Conservation (phyloP, 2,113 vertebrate species). For the Mormyrus iriodes region DNA sequence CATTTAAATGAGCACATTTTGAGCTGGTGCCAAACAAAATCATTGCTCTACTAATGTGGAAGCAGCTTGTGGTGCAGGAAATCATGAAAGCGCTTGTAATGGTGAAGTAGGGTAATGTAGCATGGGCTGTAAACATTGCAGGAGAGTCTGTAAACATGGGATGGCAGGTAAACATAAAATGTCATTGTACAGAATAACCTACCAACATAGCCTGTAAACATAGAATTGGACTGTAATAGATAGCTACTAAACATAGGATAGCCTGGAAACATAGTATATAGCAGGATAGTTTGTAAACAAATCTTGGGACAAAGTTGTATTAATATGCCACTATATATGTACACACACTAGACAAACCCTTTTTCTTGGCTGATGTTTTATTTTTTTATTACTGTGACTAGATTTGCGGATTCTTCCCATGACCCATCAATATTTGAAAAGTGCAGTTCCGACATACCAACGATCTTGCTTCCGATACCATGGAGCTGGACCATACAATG, state of each 20-base stretch:
- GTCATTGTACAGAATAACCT: background rate
- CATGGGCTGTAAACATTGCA: background rate
- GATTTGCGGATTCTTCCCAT: background rate
- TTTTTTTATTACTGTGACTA: background rate
- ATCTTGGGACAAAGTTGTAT: background rate
- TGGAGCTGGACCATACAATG: background rate
- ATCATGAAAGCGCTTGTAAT: background rate
- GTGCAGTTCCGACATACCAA: background rate
- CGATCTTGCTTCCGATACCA: background rate
- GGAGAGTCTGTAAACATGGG: background rate
- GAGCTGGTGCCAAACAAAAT: background rate
- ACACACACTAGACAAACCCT: background rate
- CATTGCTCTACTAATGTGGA: background rate
- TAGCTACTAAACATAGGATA: background rate
- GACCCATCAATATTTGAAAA: background rate
- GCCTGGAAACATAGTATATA: background rate
- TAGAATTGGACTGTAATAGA: background rate
- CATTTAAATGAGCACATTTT: background rate
- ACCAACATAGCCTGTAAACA: background rate
- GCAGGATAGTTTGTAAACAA: too few relatives aligned
- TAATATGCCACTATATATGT: background rate
- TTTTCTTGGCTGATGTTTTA: background rate
- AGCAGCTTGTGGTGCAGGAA: background rate
- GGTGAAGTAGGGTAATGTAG: background rate
- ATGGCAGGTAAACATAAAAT: background rate